These are phyloP conservation scores for Varecia variegata DNA, from an alignment of 2,797 vertebrate genomes.

Conservation along the genomic window DNA sequence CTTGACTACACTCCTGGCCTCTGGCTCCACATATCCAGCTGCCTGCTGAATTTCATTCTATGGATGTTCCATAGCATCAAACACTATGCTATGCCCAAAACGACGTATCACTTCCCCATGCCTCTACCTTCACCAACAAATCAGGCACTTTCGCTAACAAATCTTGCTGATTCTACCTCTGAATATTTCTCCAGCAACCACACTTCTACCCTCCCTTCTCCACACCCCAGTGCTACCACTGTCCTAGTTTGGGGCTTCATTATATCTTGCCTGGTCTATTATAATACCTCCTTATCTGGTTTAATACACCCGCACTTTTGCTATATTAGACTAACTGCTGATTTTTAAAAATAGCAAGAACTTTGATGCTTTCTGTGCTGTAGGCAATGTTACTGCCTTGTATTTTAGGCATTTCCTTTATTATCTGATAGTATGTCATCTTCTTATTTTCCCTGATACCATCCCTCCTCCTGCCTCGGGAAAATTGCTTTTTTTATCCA, in stretches of 20 bases:
- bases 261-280: background rate
- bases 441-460: background rate
- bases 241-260: background rate
- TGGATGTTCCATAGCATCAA: background rate
- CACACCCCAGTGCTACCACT: background rate
- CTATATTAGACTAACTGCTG: background rate
- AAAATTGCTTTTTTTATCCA: background rate
- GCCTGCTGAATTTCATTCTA: background rate
- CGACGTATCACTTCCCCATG: background rate
- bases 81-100: background rate
- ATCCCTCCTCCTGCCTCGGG: background rate
- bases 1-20: background rate
- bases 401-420: background rate
- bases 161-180: background rate
- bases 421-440: background rate
- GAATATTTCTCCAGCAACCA: background rate
- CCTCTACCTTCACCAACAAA: background rate
- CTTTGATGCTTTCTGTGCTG: background rate
- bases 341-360: constrained; percentile 35
- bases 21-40: background rate
- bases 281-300: background rate
- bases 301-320: background rate
- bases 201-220: background rate
- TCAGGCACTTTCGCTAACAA: background rate
- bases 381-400: background rate